A percentile compares a stretch with the other conserved stretches of the same genome.
phyloP scores from a whole-genome alignment of 2,797 vertebrate species.

The Threskiornis aethiopicus region DNA sequence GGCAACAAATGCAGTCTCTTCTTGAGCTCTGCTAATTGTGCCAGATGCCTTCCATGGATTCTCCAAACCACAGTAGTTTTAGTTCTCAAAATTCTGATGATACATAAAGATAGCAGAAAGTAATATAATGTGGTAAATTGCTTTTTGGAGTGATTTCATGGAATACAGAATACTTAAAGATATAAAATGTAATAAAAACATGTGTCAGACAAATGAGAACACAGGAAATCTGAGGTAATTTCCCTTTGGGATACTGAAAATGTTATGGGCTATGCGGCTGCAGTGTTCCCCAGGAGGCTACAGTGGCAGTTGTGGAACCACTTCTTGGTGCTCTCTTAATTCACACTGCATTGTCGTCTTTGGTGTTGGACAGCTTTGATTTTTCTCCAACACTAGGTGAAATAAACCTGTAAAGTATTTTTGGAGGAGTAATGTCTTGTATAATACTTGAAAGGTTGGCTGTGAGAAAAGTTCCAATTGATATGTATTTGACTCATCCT shows the following conservation, averaged over 20 bases:
- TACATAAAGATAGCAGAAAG: constrained; percentile 58
- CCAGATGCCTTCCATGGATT: constrained; percentile 37
- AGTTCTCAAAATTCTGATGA: constrained; percentile 44
- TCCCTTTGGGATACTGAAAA: constrained; percentile 48
- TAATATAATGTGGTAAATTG: constrained; percentile 47
- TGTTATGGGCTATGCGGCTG: neutral
- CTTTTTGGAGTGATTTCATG: constrained; percentile 55
- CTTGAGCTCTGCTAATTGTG: constrained; percentile 25
- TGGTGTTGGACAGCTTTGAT: neutral
- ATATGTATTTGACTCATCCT: neutral
- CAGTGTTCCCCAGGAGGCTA: neutral
- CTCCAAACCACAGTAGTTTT: constrained; percentile 43
- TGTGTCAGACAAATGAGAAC: constrained; percentile 29
- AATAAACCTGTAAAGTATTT: neutral
- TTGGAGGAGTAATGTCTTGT: neutral
- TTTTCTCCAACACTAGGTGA: neutral
- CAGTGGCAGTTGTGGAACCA: neutral
- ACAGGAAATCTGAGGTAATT: constrained; percentile 62
- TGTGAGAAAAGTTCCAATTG: neutral
- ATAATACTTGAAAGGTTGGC: neutral
- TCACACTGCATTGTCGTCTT: neutral
- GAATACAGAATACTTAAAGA: constrained; percentile 31
- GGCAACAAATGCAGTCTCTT: neutral
- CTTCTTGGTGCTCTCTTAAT: neutral
- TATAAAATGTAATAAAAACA: constrained; percentile 50